Evolutionary conservation across 2,797 vertebrate genomes (phyloP).

Genomic region (Enteromius paludinosus): DNA sequence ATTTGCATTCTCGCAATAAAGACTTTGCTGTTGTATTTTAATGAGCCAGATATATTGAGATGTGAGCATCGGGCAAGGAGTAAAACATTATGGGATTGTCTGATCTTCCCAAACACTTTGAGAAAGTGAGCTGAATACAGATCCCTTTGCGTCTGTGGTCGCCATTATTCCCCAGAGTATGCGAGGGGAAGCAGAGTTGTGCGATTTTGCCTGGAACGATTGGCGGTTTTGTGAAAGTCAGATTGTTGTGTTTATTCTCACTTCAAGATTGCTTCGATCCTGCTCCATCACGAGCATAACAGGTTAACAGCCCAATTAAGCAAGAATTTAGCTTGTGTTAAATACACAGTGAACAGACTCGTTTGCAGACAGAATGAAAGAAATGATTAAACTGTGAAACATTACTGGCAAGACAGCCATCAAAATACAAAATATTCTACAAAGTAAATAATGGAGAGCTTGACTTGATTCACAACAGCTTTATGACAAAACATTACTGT

Average conservation of each 20-base stretch:
- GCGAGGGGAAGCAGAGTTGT: not conserved
- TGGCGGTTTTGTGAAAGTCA: not conserved
- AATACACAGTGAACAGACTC: not conserved
- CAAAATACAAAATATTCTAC: not conserved
- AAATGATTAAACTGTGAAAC: not conserved
- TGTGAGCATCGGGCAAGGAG: constrained; percentile 6
- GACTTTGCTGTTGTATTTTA: constrained; percentile 29
- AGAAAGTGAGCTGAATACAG: constrained; percentile 28
- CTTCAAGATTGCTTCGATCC: not conserved
- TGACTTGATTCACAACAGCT: not conserved
- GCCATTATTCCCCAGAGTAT: constrained; percentile 4
- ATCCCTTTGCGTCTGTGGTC: constrained; percentile 14
- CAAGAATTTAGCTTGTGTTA: not conserved
- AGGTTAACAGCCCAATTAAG: not conserved
- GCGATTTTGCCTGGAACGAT: not conserved
- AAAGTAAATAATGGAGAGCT: not conserved
- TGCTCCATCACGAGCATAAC: not conserved
- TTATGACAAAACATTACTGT: too few relatives aligned
- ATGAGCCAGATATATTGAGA: constrained; percentile 14
- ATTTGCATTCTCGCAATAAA: constrained; percentile 16
- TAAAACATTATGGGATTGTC: constrained; percentile 30
- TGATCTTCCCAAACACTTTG: constrained; percentile 23
- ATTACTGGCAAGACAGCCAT: not conserved
- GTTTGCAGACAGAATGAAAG: not conserved
- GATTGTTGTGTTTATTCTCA: constrained; percentile 12